Evolutionary conservation across 2,797 vertebrate species (phyloP).

Genomic region (Moxostoma hubbsi): DNA sequence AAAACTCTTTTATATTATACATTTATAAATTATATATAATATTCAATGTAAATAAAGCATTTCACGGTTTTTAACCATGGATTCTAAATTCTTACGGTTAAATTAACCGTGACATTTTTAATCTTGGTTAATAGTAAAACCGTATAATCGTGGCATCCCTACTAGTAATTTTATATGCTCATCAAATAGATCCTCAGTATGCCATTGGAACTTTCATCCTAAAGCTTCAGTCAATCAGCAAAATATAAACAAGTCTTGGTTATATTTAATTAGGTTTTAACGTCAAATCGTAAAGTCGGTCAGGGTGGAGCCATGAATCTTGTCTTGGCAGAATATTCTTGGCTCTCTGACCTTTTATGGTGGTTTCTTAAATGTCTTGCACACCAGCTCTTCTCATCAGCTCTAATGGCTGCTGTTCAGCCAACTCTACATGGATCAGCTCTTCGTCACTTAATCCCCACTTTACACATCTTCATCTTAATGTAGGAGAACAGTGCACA

Average conservation of each 20-base stretch:
- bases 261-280: slow-evolving; percentile 4
- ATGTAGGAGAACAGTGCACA: slow-evolving; percentile 26
- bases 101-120: too few relatives aligned
- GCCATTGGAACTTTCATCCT: too few relatives aligned
- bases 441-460: slow-evolving; percentile 41
- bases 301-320: neutral
- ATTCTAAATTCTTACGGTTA: too few relatives aligned
- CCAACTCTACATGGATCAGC: slow-evolving; percentile 34
- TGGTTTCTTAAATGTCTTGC: slow-evolving; percentile 1
- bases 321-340: slow-evolving; percentile 4
- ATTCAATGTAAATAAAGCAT: too few relatives aligned
- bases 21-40: too few relatives aligned
- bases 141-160: too few relatives aligned
- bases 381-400: neutral
- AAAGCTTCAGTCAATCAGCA: too few relatives aligned
- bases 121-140: too few relatives aligned
- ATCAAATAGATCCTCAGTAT: too few relatives aligned
- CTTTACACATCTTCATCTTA: neutral
- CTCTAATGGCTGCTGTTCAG: slow-evolving; percentile 16
- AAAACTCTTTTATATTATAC: too few relatives aligned
- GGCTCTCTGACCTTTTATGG: neutral
- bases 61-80: too few relatives aligned
- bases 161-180: too few relatives aligned
- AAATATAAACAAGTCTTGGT: neutral
- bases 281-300: neutral